Conservation (phyloP, 2,113 vertebrate species). For the Paradisaea rubra region DNA sequence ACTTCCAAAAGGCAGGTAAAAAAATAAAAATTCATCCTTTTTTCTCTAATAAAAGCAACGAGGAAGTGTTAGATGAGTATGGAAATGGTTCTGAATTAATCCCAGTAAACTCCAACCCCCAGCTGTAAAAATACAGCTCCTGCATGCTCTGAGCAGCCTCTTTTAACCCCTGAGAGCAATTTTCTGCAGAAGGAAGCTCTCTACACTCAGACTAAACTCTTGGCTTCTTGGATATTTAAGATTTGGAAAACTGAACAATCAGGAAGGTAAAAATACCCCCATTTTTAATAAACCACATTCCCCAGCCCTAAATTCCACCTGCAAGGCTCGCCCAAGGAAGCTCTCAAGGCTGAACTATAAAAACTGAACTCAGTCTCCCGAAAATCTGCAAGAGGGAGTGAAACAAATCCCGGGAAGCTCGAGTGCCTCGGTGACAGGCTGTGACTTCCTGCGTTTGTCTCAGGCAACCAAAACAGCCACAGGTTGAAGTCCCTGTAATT, state of each 20-base stretch:
- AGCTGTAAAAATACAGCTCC: constrained; percentile 38
- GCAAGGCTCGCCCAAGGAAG: background rate
- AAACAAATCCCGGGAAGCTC: background rate
- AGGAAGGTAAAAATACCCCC: background rate
- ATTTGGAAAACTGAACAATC: background rate
- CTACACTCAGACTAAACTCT: background rate
- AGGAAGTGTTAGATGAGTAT: background rate
- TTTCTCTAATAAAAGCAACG: background rate
- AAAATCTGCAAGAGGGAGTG: background rate
- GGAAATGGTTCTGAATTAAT: background rate
- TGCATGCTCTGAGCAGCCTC: background rate
- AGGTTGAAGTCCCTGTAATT: background rate
- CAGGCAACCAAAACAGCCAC: background rate
- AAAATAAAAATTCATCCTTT: background rate
- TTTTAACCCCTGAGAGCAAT: background rate
- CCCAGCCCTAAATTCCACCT: background rate
- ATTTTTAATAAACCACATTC: background rate
- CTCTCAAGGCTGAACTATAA: background rate
- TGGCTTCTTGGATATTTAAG: background rate
- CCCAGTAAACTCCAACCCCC: background rate
- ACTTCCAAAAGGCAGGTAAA: background rate
- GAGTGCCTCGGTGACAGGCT: background rate
- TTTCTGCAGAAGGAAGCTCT: background rate
- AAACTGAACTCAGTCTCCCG: background rate
- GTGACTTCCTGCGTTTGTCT: background rate